A percentile compares a stretch with the other conserved stretches of the same genome.
These are phyloP conservation scores for Picus viridis DNA, from an alignment of 2,797 vertebrate species.

Conservation along the genomic window DNA sequence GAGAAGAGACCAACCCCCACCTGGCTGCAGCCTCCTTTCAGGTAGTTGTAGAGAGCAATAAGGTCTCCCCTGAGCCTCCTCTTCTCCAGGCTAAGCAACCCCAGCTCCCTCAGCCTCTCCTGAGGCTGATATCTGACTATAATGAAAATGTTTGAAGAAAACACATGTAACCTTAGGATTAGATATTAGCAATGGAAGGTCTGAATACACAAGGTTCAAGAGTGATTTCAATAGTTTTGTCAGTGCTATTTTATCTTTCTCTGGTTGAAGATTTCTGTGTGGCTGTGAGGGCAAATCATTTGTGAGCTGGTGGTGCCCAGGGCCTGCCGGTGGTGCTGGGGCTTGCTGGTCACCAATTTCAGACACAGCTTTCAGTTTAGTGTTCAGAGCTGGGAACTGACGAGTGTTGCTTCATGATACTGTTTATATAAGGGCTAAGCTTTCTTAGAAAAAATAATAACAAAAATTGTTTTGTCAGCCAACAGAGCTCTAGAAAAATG, in stretches of 20 bases:
- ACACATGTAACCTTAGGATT: background rate
- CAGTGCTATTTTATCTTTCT: background rate
- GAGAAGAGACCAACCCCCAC: too few relatives aligned
- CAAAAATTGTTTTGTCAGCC: background rate
- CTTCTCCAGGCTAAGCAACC: too few relatives aligned
- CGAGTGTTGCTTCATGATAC: background rate
- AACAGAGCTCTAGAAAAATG: background rate
- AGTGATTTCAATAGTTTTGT: background rate
- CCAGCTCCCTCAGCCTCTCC: too few relatives aligned
- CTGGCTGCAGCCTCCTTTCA: too few relatives aligned
- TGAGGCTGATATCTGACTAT: background rate
- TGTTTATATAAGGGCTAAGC: background rate
- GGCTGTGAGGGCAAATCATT: background rate
- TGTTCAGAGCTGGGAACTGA: background rate
- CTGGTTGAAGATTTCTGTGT: background rate
- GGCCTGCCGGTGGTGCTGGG: background rate
- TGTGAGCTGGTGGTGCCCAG: background rate
- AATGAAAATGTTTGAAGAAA: background rate
- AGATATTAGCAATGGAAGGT: background rate
- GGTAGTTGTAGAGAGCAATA: too few relatives aligned
- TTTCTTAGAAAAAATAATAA: background rate
- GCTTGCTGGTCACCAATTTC: background rate
- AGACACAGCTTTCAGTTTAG: background rate
- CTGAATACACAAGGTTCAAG: background rate
- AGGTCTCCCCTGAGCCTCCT: too few relatives aligned